Evolutionary conservation across 2,888 invertebrate species (phyloP), one percentile per base, ranked within the genome.

Genomic region (Drosophila rellima): DNA sequence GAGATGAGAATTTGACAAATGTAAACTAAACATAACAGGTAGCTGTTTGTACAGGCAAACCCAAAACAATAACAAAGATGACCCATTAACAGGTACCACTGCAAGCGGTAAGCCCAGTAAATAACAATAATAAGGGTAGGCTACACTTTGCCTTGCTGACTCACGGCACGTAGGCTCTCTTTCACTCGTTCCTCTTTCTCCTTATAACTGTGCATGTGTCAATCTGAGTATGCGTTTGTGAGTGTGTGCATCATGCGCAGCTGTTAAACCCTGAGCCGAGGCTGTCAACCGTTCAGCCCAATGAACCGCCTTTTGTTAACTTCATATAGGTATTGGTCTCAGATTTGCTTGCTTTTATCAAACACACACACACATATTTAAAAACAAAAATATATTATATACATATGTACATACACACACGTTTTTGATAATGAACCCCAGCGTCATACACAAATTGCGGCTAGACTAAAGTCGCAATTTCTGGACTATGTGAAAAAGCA

Each of bases 401-500:
- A 39, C 40, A 61, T n/a, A n/a, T n/a, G n/a, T 47, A 17, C 8
- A 57, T 26, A 51, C 15, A 55, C 39, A 62, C 55, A 70, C 65
- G 68, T 55, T 79, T 68, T 73, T 86, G 86, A 80, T 80, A 86
- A 80, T 86, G 80, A 75, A 79, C 61, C 47, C 33, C 26, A 35
- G 55, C 60, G 68, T 72, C 82, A 59, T 51, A 61, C 54, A 47
- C 70, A 73, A 67, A 67, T 63, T 70, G 78, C 69, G 54, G 64
- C 63, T 61, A 78, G 78, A 64, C 72, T 84, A 83, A 87, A 83
- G 83, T 70, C 83, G 83, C 88, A 86, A 82, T 83, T 88, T 88
- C 83, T 82, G 67, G 73, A 74, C 71, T 70, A 74, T 57, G 70
- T 42, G 57, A 78, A 76, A 78, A 60, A 65, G 26, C 74, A 62